These are phyloP conservation scores for Myocastor coypus DNA, from an alignment of 2,113 vertebrate genomes.

Conservation along the genomic window DNA sequence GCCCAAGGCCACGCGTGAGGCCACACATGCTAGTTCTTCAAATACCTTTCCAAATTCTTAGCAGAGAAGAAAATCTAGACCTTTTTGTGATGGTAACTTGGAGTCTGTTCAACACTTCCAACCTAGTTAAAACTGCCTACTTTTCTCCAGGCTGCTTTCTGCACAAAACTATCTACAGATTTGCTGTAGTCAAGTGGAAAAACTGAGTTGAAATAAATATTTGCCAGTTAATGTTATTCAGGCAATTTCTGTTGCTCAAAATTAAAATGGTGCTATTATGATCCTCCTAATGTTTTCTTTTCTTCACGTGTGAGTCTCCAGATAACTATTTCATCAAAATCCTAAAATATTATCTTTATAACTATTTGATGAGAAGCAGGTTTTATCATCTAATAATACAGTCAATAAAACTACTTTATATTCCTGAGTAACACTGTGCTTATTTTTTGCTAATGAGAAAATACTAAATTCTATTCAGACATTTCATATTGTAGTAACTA, in stretches of 20 bases:
- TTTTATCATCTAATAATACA: neutral
- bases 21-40: neutral
- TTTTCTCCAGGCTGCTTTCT: neutral
- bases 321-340: neutral
- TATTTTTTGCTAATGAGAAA: slow-evolving; percentile 21
- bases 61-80: neutral
- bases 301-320: neutral
- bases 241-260: neutral
- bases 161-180: neutral
- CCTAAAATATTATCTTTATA: neutral
- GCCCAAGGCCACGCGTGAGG: neutral
- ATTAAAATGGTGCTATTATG: neutral
- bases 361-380: neutral
- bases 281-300: neutral
- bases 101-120: neutral
- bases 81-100: neutral
- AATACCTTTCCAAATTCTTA: neutral
- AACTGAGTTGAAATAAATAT: neutral
- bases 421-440: neutral
- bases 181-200: neutral
- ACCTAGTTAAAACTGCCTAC: neutral
- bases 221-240: neutral
- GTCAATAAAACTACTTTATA: slow-evolving; percentile 24
- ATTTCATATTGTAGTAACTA: neutral
- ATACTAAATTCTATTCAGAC: neutral